phyloP scores from a whole-genome alignment of 1,140 invertebrate species.

The Anastrepha ludens region DNA sequence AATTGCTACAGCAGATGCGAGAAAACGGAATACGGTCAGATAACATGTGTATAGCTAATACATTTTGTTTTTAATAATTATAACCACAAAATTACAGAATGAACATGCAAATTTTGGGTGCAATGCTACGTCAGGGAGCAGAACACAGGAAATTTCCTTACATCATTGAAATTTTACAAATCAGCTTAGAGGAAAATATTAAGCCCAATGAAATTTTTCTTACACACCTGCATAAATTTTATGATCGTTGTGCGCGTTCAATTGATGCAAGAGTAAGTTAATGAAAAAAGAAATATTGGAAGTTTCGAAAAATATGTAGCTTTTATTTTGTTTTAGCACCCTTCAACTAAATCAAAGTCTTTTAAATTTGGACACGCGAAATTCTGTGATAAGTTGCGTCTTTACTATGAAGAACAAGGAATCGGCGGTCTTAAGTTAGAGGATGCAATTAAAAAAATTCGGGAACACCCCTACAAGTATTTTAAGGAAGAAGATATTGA shows the following conservation, averaged over 20 bases:
- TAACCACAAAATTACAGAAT: constrained; percentile 75
- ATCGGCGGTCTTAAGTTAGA: constrained; percentile 74
- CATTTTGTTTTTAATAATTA: too few relatives aligned
- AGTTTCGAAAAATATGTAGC: background rate
- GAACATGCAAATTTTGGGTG: constrained; percentile 83
- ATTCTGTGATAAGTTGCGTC: constrained; percentile 76
- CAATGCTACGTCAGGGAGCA: constrained; percentile 80
- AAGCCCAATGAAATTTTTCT: constrained; percentile 78
- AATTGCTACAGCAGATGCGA: constrained; percentile 83
- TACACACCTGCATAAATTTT: constrained; percentile 77
- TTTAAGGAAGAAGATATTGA: constrained; percentile 72
- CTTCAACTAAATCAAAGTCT: constrained; percentile 62
- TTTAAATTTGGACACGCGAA: constrained; percentile 74
- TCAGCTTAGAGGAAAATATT: constrained; percentile 78
- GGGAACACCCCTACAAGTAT: constrained; percentile 78
- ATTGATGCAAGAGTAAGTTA: constrained; percentile 75
- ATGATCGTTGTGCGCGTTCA: constrained; percentile 72
- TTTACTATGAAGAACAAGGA: constrained; percentile 76
- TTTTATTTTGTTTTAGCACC: constrained; percentile 61
- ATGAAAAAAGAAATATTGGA: constrained; percentile 16
- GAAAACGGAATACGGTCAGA: constrained; percentile 78
- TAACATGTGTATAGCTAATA: background rate
- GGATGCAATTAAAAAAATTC: constrained; percentile 71
- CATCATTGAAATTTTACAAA: constrained; percentile 81
- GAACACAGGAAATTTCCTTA: constrained; percentile 78